Conservation (phyloP, 2,113 vertebrate genomes). For the Rhinichthys klamathensis region DNA sequence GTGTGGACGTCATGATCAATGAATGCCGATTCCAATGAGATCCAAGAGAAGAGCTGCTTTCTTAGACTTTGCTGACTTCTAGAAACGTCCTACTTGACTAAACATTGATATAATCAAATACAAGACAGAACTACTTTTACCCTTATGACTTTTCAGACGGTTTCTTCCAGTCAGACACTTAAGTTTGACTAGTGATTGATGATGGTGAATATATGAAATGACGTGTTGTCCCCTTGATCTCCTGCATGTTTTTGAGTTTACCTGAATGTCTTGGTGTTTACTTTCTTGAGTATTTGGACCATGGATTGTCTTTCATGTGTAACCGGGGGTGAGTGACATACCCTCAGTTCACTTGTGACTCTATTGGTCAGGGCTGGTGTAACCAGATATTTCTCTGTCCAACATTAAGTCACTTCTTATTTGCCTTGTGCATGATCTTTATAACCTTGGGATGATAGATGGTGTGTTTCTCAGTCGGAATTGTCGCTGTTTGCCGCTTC, state of each 20-base stretch:
- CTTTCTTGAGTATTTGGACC: neutral
- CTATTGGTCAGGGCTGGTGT: neutral
- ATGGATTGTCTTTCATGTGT: neutral
- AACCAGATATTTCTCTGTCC: neutral
- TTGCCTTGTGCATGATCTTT: neutral
- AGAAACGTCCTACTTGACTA: neutral
- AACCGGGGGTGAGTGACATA: neutral
- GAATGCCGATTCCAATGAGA: neutral
- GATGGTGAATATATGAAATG: neutral
- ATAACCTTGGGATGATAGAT: slow-evolving; percentile 8
- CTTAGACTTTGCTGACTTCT: neutral
- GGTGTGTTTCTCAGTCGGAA: neutral
- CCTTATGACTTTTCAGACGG: neutral
- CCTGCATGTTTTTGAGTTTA: slow-evolving; percentile 8
- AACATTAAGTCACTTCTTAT: neutral
- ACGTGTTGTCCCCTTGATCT: neutral
- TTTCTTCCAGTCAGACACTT: neutral
- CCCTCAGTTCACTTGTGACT: neutral
- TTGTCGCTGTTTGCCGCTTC: neutral
- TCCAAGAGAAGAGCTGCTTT: neutral
- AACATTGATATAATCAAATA: neutral
- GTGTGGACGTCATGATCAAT: slow-evolving; percentile 7
- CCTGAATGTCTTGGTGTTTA: neutral
- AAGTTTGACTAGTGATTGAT: neutral
- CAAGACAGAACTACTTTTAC: neutral